Base-by-base conservation (phyloP, 2,888 invertebrate genomes). In the Corythucha ciliata region DNA sequence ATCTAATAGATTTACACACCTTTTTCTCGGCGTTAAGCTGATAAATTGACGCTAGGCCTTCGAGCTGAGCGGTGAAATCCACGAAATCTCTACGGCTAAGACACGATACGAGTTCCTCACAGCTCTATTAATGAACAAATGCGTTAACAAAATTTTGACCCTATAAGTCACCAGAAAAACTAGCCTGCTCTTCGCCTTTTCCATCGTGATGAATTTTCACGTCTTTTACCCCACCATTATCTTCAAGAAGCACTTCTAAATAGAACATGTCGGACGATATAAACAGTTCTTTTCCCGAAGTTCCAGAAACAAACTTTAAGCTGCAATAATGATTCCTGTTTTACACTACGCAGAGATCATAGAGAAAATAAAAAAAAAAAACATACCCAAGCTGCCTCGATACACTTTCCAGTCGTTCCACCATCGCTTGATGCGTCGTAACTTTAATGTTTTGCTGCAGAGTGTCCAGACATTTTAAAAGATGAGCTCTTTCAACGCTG, bases 231-330 rank as follows among this genome's bases (percentile, higher is more conserved):
- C 79, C 76, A 21, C 92, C 93, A 32, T 77, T 79, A 3, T 81
- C 74, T 64, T 93, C 91, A 48, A 94, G 74, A 48, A 88, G 72
- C 62, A 96, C 85, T 73, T 94, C 92, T 61, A 94, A 75, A 68
- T 89, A 92, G 69, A 94, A 94, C 92, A 93, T 92, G 66, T 94
- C 94, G 0, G 91, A 91, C 33, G 89, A 91, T 67, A 94, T 91
- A 66, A 91, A 91, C 55, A 89, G 75, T 64, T 84, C 83, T 4
- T 81, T 80, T 37, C 83, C 83, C 42, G 83, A 80, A 53, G 82
- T 79, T 48, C 86, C 88, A 56, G 85, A 83, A 65, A 86, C 84
- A 69, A 91, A 90, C 67, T 91, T 90, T 50, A 92, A 73, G 32
- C 85, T 85, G 69, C 41, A 67, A 68, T 39, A 49, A 24, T 7